A percentile compares a stretch with the other conserved stretches of the same genome.
Evolutionary conservation across 2,113 vertebrate genomes (phyloP).

Genomic region (Halcyon malimbica): DNA sequence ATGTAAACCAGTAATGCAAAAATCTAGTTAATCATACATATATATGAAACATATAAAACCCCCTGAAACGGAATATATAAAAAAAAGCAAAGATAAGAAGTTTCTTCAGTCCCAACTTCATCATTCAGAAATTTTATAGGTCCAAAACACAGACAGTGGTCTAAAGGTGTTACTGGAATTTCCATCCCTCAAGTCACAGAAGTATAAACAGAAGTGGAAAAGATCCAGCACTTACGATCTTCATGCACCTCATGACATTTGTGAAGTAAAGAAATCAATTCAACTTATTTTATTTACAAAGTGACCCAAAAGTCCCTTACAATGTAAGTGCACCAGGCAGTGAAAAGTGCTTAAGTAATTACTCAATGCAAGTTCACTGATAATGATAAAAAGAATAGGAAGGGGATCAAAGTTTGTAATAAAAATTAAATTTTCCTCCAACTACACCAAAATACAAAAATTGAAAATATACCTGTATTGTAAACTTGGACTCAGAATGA

Average conservation of each 20-base stretch:
- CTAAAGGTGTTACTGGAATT: background rate
- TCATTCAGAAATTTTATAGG: background rate
- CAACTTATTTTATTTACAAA: background rate
- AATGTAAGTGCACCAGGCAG: background rate
- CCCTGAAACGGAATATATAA: background rate
- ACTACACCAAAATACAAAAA: background rate
- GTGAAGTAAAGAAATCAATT: background rate
- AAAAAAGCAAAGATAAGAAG: background rate
- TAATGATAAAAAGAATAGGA: background rate
- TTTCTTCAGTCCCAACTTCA: background rate
- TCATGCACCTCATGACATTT: background rate
- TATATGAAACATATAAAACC: background rate
- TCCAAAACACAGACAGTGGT: background rate
- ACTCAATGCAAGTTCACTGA: background rate
- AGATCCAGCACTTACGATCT: background rate
- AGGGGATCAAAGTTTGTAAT: background rate
- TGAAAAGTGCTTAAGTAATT: background rate
- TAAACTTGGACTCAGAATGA: background rate
- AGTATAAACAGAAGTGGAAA: background rate
- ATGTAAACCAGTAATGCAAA: background rate
- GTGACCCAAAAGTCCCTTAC: background rate
- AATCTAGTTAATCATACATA: background rate
- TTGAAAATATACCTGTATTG: background rate
- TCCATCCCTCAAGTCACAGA: background rate
- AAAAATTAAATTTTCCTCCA: background rate